Conservation (phyloP, 2,113 vertebrate species). For the Sciurus niger region DNA sequence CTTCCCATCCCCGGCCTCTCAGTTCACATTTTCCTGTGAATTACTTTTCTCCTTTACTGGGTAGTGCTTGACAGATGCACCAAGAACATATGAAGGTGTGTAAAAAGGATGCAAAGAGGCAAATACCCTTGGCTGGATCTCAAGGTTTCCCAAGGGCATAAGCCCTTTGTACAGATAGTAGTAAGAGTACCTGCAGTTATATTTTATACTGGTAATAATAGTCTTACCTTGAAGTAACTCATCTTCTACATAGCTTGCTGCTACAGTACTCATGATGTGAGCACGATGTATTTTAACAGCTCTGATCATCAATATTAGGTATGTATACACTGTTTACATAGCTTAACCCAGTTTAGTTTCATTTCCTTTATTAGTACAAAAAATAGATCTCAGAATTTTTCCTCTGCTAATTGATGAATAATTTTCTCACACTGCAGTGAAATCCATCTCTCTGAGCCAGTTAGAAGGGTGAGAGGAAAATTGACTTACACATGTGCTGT, state of each 20-base stretch:
- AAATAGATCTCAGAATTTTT: not conserved
- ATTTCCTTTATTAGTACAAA: slow-evolving; percentile 3
- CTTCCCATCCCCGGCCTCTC: not conserved
- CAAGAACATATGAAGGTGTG: accelerated
- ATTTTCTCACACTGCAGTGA: not conserved
- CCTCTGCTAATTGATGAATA: not conserved
- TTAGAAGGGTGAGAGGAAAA: not conserved
- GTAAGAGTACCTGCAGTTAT: not conserved
- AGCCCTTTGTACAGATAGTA: not conserved
- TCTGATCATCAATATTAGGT: not conserved
- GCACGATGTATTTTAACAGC: not conserved
- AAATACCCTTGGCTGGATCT: not conserved
- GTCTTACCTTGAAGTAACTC: not conserved
- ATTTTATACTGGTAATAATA: not conserved
- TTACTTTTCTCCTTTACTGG: not conserved
- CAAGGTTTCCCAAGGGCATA: not conserved
- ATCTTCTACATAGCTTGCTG: not conserved
- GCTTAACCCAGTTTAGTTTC: not conserved
- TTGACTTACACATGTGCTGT: not conserved
- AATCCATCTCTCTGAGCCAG: slow-evolving; percentile 19
- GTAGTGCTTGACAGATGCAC: not conserved
- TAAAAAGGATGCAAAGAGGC: not conserved
- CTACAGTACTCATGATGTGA: not conserved
- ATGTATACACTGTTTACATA: not conserved
- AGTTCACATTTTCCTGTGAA: not conserved